These are phyloP conservation scores for Urechis unicinctus DNA, from an alignment of 2,888 invertebrate genomes.

Conservation along the genomic window DNA sequence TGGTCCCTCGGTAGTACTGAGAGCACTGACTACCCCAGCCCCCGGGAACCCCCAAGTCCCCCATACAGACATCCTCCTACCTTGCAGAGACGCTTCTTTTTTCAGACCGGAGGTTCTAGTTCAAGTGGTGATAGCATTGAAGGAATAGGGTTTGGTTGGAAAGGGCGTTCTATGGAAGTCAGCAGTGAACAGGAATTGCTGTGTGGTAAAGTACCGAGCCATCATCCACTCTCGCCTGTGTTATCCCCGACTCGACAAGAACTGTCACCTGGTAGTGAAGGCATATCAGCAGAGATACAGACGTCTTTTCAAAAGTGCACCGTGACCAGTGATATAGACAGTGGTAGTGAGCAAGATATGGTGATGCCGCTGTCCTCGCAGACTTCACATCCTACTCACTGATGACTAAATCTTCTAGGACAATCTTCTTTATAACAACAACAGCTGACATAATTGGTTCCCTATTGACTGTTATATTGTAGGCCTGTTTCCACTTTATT, in stretches of 20 bases:
- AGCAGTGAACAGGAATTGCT: neutral
- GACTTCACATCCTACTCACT: no score
- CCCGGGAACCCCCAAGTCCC: constrained; percentile 1
- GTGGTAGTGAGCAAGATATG: neutral
- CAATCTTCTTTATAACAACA: no score
- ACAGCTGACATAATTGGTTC: no score
- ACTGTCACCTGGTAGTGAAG: no score
- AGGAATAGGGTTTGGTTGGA: constrained; percentile 2
- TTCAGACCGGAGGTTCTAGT: neutral
- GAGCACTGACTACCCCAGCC: no score
- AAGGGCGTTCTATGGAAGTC: constrained; percentile 2
- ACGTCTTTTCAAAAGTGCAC: constrained; percentile 14
- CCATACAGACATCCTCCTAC: constrained; percentile 2
- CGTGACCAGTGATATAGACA: constrained; percentile 5
- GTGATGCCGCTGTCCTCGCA: no score
- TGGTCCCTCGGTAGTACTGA: no score
- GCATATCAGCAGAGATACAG: constrained; percentile 10
- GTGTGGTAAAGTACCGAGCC: constrained; percentile 3
- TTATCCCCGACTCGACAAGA: neutral
- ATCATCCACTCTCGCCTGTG: constrained; percentile 1
- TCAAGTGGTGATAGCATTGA: no score
- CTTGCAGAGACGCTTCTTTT: constrained; percentile 6
- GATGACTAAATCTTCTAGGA: no score
- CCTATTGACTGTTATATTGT: no score
- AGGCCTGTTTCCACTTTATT: no score